Percentiles rank a stretch among this genome's conserved stretches.
Conservation (phyloP, 2,113 vertebrate species). For the Syrmaticus mikado region DNA sequence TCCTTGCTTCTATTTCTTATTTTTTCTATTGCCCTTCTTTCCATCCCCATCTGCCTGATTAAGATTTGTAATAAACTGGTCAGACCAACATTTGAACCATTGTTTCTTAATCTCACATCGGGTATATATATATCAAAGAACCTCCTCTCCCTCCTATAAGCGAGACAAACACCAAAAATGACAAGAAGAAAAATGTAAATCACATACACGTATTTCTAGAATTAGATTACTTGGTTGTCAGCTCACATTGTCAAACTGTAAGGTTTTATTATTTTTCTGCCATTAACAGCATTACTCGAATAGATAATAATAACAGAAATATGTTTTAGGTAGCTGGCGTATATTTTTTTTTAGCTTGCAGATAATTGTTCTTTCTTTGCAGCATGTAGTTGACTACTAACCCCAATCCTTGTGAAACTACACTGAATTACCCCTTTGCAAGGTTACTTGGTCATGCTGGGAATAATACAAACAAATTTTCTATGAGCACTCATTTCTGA, state of each 20-base stretch:
- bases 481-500: neutral
- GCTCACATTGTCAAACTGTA: neutral
- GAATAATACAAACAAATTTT: neutral
- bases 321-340: neutral
- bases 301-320: neutral
- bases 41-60: too few relatives aligned
- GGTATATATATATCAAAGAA: too few relatives aligned
- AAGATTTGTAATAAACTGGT: too few relatives aligned
- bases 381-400: neutral
- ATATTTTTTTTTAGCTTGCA: neutral
- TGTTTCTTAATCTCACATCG: too few relatives aligned
- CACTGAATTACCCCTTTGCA: neutral
- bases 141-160: too few relatives aligned
- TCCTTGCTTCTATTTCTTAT: too few relatives aligned
- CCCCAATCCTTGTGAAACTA: neutral
- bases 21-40: too few relatives aligned
- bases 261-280: neutral
- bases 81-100: too few relatives aligned
- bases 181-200: too few relatives aligned
- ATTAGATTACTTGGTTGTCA: neutral
- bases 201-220: too few relatives aligned
- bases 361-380: neutral
- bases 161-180: too few relatives aligned
- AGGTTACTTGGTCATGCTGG: neutral
- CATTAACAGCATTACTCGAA: neutral